Evolutionary conservation across 2,113 vertebrate genomes (phyloP).

Genomic region (Sinosuthora webbiana): DNA sequence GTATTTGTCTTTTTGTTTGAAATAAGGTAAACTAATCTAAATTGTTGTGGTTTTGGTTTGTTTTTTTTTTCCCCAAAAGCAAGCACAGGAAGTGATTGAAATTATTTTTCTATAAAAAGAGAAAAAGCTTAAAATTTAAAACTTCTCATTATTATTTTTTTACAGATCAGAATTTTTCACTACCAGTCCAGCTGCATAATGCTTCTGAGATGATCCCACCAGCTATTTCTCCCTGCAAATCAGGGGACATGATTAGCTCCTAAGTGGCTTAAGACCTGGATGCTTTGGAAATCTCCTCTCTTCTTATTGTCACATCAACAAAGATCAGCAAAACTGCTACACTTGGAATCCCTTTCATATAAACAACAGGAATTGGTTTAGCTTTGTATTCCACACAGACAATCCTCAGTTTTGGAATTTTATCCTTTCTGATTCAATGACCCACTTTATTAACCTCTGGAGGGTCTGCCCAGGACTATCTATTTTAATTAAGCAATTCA

Average conservation of each 20-base stretch:
- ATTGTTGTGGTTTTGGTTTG: not conserved
- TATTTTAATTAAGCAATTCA: not conserved
- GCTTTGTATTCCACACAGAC: not conserved
- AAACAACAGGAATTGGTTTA: conserved; percentile 7
- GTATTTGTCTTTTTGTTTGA: not conserved
- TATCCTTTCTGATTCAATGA: conserved; percentile 17
- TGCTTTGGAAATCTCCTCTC: not conserved
- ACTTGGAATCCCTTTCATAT: conserved; percentile 6
- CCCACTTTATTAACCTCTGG: not conserved
- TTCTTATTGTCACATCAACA: conserved; percentile 14
- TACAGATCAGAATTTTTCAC: not conserved
- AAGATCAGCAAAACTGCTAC: conserved; percentile 6
- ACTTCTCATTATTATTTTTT: not conserved
- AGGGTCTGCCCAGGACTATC: not conserved
- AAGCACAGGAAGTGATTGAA: accelerated
- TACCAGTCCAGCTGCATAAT: not conserved
- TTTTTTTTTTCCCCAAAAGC: not conserved
- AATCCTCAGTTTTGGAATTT: conserved; percentile 16
- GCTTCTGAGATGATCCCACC: not conserved
- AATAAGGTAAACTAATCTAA: not conserved
- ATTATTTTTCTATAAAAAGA: not conserved
- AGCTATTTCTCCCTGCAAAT: not conserved
- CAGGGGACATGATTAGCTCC: not conserved
- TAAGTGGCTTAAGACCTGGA: not conserved
- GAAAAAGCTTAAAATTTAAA: not conserved